A percentile compares a stretch with the other conserved stretches of the same genome.
phyloP scores from a whole-genome alignment of 92 coral and sea anemone genomes.

The Heteractis magnifica region DNA sequence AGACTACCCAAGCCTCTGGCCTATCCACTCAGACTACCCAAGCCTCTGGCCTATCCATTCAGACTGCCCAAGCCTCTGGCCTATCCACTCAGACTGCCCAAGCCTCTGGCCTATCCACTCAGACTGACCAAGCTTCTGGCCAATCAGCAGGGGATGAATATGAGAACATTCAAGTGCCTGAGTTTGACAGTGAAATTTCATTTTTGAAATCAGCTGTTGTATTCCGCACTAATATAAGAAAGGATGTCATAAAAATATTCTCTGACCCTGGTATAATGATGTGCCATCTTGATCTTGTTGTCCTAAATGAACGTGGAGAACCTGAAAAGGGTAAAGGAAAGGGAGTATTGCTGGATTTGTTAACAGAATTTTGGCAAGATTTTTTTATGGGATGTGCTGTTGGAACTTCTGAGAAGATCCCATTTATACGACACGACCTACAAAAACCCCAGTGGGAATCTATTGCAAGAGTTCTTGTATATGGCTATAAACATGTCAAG shows the following conservation, averaged over 20 bases:
- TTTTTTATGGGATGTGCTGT: slow-evolving; percentile 24
- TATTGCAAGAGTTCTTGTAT: slow-evolving; percentile 51
- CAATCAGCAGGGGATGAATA: too few relatives aligned
- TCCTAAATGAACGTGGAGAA: slow-evolving; percentile 33
- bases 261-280: slow-evolving; percentile 6
- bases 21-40: too few relatives aligned
- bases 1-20: too few relatives aligned
- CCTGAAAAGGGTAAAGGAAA: slow-evolving; percentile 50
- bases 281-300: neutral
- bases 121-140: too few relatives aligned
- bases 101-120: too few relatives aligned
- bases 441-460: slow-evolving; percentile 46
- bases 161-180: too few relatives aligned
- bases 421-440: slow-evolving; percentile 51
- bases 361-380: slow-evolving; percentile 48
- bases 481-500: slow-evolving; percentile 30
- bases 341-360: slow-evolving; percentile 46
- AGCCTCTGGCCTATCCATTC: too few relatives aligned
- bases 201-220: too few relatives aligned
- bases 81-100: too few relatives aligned
- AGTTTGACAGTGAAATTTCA: too few relatives aligned
- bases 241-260: neutral
- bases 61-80: too few relatives aligned
- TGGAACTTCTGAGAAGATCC: slow-evolving; percentile 45
- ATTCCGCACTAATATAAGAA: too few relatives aligned